Conservation (phyloP, 2,888 invertebrate genomes). For the Dolichopus griseipennis region DNA sequence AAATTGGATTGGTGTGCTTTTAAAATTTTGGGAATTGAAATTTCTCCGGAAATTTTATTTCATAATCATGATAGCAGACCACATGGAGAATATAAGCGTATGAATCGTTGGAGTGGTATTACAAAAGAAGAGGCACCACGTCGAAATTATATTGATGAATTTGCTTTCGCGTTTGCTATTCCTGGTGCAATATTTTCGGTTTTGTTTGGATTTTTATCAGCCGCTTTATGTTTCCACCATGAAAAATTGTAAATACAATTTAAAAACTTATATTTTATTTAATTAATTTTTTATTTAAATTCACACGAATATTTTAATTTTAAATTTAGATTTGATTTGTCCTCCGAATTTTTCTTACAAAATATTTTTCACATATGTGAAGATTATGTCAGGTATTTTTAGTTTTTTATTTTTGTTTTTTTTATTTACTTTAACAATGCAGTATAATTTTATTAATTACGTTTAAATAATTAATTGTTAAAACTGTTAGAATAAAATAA, state of each 20-base stretch:
- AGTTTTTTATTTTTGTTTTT: slow-evolving; percentile 21
- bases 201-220: slow-evolving; percentile 57
- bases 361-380: slow-evolving; percentile 65
- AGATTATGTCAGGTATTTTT: slow-evolving; percentile 40
- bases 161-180: slow-evolving; percentile 59
- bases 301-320: slow-evolving; percentile 10
- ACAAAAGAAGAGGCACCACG: slow-evolving; percentile 53
- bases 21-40: slow-evolving; percentile 55
- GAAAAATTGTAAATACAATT: slow-evolving; percentile 61
- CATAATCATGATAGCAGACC: slow-evolving; percentile 32
- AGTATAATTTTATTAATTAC: neutral
- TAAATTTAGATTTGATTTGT: slow-evolving; percentile 52
- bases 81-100: slow-evolving; percentile 35
- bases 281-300: neutral
- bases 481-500: too few species aligned
- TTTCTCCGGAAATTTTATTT: slow-evolving; percentile 38
- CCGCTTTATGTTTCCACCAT: slow-evolving; percentile 66
- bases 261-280: neutral
- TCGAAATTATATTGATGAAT: slow-evolving; percentile 60
- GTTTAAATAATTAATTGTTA: neutral
- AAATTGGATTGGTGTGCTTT: slow-evolving; percentile 86
- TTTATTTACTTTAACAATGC: slow-evolving; percentile 20
- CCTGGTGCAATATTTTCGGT: slow-evolving; percentile 60
- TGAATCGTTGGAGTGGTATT: slow-evolving; percentile 55
- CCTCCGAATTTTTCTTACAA: slow-evolving; percentile 57